Base-by-base conservation (phyloP, 1,140 invertebrate species). In the Catajapyx aquilonaris region DNA sequence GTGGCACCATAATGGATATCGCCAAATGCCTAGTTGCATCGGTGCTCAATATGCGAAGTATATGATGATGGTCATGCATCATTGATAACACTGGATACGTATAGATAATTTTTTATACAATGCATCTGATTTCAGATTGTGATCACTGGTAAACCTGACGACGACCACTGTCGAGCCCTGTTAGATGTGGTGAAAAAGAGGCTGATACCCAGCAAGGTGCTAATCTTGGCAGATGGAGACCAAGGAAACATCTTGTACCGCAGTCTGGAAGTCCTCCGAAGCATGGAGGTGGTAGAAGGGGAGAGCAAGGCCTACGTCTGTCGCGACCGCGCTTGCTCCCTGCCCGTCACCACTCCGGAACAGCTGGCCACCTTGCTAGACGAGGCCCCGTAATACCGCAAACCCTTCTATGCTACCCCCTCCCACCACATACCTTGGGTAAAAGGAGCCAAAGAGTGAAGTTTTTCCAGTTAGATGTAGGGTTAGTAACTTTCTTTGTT, bases 271-370 rank as follows among this genome's bases (percentile, higher is more conserved):
- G 46, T 58, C 39, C 43, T 53, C 13, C 40, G 43, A 13, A 55
- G 55, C 30, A 57, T 64, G 51, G 60, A 57, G 34, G 41, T 59
- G 35, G 32, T 59, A 36, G 55, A 68, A 45, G 60, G 56, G 53
- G 41, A 63, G 38, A 68, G 80, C 1, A 72, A 75, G 1, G 81
- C 74, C 7, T 86, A 81, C 51, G 76, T 87, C 13, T 90, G 84
- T 54, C 68, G 74, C 31, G 70, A 80, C 47, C 73, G 71, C 43
- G 64, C 71, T 7, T 90, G 84, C 49, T 74, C 72, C 1, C 57
- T 85, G 41, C 83, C 83, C 2, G 71, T 84, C 13, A 76, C 71
- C 0, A 69, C 71, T 38, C 65, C 73, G 0, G 60, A 67, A 9
- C 66, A 76, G 25, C 59, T 87, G 11, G 66, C 66, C 22, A 56